Evolutionary conservation across 2,797 vertebrate species (phyloP).

Genomic region (Danio aesculapii): DNA sequence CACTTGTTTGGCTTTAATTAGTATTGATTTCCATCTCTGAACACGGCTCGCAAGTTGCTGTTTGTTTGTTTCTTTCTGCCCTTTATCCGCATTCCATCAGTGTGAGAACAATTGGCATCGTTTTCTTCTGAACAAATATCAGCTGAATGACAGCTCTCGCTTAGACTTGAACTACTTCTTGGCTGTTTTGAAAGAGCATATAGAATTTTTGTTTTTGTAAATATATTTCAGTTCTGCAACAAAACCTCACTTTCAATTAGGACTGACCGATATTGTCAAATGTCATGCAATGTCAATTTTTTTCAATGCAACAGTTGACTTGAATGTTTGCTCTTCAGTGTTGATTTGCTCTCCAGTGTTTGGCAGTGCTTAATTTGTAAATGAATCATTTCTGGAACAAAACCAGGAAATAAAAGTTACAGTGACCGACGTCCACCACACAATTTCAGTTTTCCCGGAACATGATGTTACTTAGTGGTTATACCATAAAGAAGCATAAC

Average conservation of each 20-base stretch:
- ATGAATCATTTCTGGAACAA: too few relatives aligned
- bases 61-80: slow-evolving; percentile 54
- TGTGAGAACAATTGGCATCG: slow-evolving; percentile 52
- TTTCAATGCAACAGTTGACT: too few relatives aligned
- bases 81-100: slow-evolving; percentile 66
- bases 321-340: too few relatives aligned
- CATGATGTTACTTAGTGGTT: too few relatives aligned
- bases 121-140: slow-evolving; percentile 15
- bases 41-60: slow-evolving; percentile 65
- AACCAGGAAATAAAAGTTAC: too few relatives aligned
- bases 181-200: background rate
- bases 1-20: slow-evolving; percentile 93
- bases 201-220: background rate
- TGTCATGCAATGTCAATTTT: too few relatives aligned
- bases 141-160: background rate
- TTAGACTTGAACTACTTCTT: background rate
- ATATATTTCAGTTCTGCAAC: background rate
- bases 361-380: too few relatives aligned
- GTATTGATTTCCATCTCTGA: slow-evolving; percentile 91
- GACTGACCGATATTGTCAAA: too few relatives aligned
- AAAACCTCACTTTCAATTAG: background rate
- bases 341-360: too few relatives aligned
- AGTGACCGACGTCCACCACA: too few relatives aligned
- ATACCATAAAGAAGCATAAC: too few relatives aligned
- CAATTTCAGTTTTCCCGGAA: too few relatives aligned